Evolutionary conservation across 2,888 invertebrate genomes (phyloP), one percentile per base, ranked within the genome.

Genomic region (Adineta ricciae): DNA sequence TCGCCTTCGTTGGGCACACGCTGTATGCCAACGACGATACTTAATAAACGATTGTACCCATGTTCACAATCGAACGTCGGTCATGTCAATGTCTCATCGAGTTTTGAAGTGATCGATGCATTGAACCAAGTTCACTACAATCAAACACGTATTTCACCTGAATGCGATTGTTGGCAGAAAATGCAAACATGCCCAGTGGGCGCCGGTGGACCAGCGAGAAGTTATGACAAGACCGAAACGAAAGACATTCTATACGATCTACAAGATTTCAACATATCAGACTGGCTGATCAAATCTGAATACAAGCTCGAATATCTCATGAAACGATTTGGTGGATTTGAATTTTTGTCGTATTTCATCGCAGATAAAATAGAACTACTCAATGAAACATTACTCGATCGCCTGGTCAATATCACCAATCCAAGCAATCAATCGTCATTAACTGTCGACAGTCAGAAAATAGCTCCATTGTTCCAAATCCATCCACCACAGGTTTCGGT

Each of bases 191-290:
- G 87, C 54, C 87, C 87, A 9, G 36, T 41, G n/a, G 78, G 72
- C 16, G 89, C 89, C 14, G 89, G 88, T 24, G 91, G 91, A 2
- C 90, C 91, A 1, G 87, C 87, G 24, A 89, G 91, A 7, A 88
- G 90, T 0, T 87, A 87, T 52, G 87, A 84, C 78, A 49, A n/a
- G 21, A 32, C 90, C 7, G 88, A 89, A 4, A 91, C 91, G 46
- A 89, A 89, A 36, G 92, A 92, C 87, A 88, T 89, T 84, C 87
- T 92, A 86, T 89, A 90, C 86, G 91, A 92, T 87, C 87, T 92
- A 88, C 92, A 91, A 24, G 89, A 89, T 19, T 87, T 89, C 9
- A 90, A 92, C 87, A 89, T 92, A 84, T 90, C 90, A 84, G 89
- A 90, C 38, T 90, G 89, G 89, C 4, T 85, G 27, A 46, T 85